phyloP scores from a whole-genome alignment of 2,888 invertebrate genomes.

The Drosophila demipolita region DNA sequence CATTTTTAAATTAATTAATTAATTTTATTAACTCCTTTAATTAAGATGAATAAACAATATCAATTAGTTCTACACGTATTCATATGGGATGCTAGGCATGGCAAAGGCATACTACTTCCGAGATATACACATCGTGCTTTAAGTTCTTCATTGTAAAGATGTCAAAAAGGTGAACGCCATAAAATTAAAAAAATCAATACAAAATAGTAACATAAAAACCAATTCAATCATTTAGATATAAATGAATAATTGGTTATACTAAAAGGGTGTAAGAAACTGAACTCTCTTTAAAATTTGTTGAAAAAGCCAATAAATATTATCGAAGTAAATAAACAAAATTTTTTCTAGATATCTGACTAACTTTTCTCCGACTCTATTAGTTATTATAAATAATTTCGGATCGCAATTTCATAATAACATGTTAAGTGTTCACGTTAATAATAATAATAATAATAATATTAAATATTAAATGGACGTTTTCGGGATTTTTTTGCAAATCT shows the following conservation, averaged over 20 bases:
- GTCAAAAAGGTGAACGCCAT: background rate
- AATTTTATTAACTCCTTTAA: background rate
- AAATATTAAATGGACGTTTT: background rate
- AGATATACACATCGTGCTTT: background rate
- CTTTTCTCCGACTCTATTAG: background rate
- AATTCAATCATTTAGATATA: background rate
- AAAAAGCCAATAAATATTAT: background rate
- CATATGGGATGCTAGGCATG: background rate
- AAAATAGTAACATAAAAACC: background rate
- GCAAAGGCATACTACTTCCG: background rate
- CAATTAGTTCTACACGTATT: conserved; percentile 1
- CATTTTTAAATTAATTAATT: conserved; percentile 4
- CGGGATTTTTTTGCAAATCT: conserved; percentile 17
- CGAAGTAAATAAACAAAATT: too few species aligned
- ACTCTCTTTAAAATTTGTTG: background rate
- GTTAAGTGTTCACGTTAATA: conserved; percentile 1
- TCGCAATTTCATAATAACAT: conserved; percentile 12
- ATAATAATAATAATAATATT: conserved; percentile 25
- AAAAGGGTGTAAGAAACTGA: background rate
- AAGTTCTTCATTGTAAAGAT: background rate
- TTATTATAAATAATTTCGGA: conserved; percentile 5
- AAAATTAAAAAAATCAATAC: too few species aligned
- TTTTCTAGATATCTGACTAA: too few species aligned
- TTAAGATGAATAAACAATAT: conserved; percentile 3
- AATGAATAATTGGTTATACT: background rate